phyloP scores from a whole-genome alignment of 2,888 invertebrate genomes.

The Ptychoptera contaminata region DNA sequence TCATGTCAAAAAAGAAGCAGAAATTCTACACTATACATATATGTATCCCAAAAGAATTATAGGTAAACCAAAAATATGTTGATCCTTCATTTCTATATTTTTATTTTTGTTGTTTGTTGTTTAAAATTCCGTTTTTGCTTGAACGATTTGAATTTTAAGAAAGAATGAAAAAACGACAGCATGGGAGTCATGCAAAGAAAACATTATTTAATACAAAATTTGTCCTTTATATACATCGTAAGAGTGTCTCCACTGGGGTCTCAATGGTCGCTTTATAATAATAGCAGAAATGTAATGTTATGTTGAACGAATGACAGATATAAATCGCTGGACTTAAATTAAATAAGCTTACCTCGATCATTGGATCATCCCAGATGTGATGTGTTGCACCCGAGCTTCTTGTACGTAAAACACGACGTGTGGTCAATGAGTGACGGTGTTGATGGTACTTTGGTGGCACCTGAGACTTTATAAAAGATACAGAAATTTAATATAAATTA shows the following conservation, averaged over 20 bases:
- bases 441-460: slow-evolving; percentile 13
- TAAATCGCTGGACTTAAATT: background rate
- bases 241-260: no score
- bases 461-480: no score
- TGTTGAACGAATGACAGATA: no score
- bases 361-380: slow-evolving; percentile 29
- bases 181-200: background rate
- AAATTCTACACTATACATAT: no score
- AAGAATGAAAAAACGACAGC: slow-evolving; percentile 1
- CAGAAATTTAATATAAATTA: background rate
- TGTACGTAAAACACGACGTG: slow-evolving; percentile 25
- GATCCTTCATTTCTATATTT: no score
- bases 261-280: no score
- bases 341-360: slow-evolving; percentile 24
- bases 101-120: no score
- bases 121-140: background rate
- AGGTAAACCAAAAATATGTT: no score
- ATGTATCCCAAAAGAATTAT: no score
- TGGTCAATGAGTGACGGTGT: slow-evolving; percentile 27
- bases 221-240: no score
- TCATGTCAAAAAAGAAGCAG: no score
- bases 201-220: background rate
- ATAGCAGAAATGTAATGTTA: no score
- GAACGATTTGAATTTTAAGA: background rate
- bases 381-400: slow-evolving; percentile 28